phyloP scores from a whole-genome alignment of 2,797 vertebrate genomes.

The Amblyopsis hoosieri region DNA sequence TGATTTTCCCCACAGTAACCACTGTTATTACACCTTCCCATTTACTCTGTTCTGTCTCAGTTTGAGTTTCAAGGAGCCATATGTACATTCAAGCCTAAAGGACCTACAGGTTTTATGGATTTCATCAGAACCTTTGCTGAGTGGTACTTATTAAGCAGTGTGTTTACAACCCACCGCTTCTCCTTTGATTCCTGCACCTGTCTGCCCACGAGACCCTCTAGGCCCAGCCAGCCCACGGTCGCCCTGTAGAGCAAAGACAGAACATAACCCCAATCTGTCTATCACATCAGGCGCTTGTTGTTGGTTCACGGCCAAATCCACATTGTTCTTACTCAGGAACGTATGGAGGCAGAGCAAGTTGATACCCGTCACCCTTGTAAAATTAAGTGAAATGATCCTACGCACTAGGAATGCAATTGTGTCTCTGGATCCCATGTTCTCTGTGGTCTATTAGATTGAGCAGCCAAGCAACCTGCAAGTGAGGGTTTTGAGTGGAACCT shows the following conservation, averaged over 20 bases:
- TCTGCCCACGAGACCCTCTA: slow-evolving; percentile 83
- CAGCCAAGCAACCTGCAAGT: slow-evolving; percentile 8
- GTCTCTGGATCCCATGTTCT: slow-evolving; percentile 7
- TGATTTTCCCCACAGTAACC: slow-evolving; percentile 38
- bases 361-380: slow-evolving; percentile 42
- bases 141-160: slow-evolving; percentile 42
- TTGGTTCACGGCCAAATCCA: slow-evolving; percentile 43
- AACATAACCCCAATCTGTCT: slow-evolving; percentile 33
- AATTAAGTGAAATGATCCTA: slow-evolving; percentile 40
- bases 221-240: slow-evolving; percentile 85
- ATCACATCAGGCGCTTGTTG: slow-evolving; percentile 23
- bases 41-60: slow-evolving; percentile 17
- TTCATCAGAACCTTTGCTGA: slow-evolving; percentile 56
- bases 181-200: slow-evolving; percentile 86
- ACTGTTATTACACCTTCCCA: slow-evolving; percentile 28
- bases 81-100: slow-evolving; percentile 26
- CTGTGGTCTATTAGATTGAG: slow-evolving; percentile 1
- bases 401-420: slow-evolving; percentile 26
- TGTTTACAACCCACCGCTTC: slow-evolving; percentile 85
- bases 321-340: slow-evolving; percentile 45
- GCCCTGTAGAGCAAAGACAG: slow-evolving; percentile 77
- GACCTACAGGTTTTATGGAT: slow-evolving; percentile 45
- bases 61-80: slow-evolving; percentile 15
- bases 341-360: slow-evolving; percentile 40
- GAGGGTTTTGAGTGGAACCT: background rate